phyloP scores from a whole-genome alignment of 2,888 invertebrate species.

The Charanyca ferruginea region DNA sequence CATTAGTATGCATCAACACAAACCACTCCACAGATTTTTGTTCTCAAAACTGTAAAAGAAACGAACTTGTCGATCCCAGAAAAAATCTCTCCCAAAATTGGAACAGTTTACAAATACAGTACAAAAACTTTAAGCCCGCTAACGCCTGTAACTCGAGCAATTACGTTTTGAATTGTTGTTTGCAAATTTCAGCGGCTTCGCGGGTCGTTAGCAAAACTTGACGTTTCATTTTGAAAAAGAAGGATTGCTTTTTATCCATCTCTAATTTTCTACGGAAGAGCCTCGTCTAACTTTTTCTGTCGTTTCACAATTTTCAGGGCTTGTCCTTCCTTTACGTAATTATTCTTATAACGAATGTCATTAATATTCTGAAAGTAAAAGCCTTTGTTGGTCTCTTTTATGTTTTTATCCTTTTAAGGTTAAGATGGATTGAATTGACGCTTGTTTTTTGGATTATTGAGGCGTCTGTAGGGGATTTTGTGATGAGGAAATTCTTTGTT shows the following conservation, averaged over 20 bases:
- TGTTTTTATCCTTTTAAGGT: conserved; percentile 51
- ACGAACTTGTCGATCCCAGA: background rate
- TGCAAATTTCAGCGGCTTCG: conserved; percentile 70
- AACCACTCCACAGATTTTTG: background rate
- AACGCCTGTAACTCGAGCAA: conserved; percentile 50
- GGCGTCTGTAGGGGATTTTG: background rate
- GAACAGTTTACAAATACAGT: conserved; percentile 22
- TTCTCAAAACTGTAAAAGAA: background rate
- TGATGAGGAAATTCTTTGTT: background rate
- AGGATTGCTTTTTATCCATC: conserved; percentile 77
- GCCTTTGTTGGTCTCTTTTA: conserved; percentile 49
- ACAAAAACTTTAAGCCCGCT: conserved; percentile 37
- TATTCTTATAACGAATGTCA: conserved; percentile 67
- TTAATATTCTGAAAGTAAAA: conserved; percentile 65
- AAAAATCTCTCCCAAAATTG: conserved; percentile 2
- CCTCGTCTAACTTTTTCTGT: conserved; percentile 65
- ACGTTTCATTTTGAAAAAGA: conserved; percentile 82
- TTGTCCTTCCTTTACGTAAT: conserved; percentile 56
- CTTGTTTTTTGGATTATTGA: conserved; percentile 33
- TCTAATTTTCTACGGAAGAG: conserved; percentile 74
- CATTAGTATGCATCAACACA: background rate
- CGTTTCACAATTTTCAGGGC: conserved; percentile 44
- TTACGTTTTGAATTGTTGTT: conserved; percentile 68
- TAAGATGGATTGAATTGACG: conserved; percentile 49
- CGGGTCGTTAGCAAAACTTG: conserved; percentile 81